phyloP scores from a whole-genome alignment of 2,113 vertebrate species.

The Ictalurus punctatus region DNA sequence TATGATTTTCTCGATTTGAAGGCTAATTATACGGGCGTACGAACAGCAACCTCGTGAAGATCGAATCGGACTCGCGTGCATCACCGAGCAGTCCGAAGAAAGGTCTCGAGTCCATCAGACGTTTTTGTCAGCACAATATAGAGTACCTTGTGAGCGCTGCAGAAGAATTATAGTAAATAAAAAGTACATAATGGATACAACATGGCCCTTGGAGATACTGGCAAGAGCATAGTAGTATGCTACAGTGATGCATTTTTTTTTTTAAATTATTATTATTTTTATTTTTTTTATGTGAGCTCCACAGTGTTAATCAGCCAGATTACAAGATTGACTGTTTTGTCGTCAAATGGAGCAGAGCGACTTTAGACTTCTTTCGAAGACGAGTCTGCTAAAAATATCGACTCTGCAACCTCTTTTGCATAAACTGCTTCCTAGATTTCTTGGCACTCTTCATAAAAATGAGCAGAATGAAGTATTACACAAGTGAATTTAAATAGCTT shows the following conservation, averaged over 20 bases:
- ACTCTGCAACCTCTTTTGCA: background rate
- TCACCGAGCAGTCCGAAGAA: background rate
- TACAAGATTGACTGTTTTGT: background rate
- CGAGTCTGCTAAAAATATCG: background rate
- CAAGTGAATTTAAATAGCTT: background rate
- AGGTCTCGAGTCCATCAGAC: background rate
- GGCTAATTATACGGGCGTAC: background rate
- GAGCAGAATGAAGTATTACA: background rate
- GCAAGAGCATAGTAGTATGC: background rate
- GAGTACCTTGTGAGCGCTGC: background rate
- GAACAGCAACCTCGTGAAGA: background rate
- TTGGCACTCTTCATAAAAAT: background rate
- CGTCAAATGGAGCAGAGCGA: background rate
- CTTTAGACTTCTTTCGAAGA: background rate
- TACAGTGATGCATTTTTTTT: background rate
- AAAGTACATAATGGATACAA: background rate
- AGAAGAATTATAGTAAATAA: constrained; percentile 4
- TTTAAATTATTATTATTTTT: too few relatives aligned
- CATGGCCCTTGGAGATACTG: background rate
- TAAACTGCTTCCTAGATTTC: background rate
- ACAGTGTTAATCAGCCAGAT: background rate
- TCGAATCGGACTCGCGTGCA: background rate
- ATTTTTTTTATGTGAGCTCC: background rate
- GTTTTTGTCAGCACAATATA: background rate
- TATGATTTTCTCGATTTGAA: background rate